Conservation (phyloP, 1,140 invertebrate genomes). For the Hermatobates lingyangjiaoensis region DNA sequence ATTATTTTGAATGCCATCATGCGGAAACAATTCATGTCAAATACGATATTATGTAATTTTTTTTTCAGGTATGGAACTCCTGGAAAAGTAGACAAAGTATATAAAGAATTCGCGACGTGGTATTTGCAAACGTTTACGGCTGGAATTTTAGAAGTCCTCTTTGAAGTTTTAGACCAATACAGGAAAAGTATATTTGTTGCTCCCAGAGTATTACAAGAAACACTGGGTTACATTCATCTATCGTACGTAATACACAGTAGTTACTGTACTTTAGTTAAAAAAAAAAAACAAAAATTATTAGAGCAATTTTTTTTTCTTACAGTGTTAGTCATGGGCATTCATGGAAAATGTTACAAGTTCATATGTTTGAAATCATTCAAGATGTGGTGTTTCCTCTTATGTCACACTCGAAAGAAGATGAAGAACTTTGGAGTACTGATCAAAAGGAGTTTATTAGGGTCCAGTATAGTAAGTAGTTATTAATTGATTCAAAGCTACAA, state of each 20-base stretch:
- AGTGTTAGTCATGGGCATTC: conserved; percentile 72
- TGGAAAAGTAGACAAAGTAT: conserved; percentile 75
- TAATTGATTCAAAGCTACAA: conserved; percentile 1
- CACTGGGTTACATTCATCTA: conserved; percentile 76
- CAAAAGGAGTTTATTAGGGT: conserved; percentile 91
- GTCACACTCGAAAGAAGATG: conserved; percentile 84
- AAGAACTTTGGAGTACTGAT: conserved; percentile 88
- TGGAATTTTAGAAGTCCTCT: conserved; percentile 66
- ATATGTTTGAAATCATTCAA: conserved; percentile 74
- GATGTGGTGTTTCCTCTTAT: conserved; percentile 93
- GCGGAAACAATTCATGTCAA: not conserved
- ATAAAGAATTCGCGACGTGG: conserved; percentile 84
- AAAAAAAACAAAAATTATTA: conserved; percentile 1
- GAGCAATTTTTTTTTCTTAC: conserved; percentile 16
- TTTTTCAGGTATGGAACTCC: conserved; percentile 78
- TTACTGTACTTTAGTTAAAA: not conserved
- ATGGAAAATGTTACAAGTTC: conserved; percentile 89
- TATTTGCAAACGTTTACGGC: conserved; percentile 85
- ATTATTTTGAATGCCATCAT: too few species aligned
- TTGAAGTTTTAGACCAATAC: conserved; percentile 76
- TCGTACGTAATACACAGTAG: conserved; percentile 33
- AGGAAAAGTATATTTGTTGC: conserved; percentile 75
- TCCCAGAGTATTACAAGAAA: conserved; percentile 77
- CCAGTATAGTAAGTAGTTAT: conserved; percentile 62
- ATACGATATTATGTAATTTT: not conserved